These are phyloP conservation scores for Saimiri boliviensis DNA, from an alignment of 2,113 vertebrate species.

Conservation along the genomic window DNA sequence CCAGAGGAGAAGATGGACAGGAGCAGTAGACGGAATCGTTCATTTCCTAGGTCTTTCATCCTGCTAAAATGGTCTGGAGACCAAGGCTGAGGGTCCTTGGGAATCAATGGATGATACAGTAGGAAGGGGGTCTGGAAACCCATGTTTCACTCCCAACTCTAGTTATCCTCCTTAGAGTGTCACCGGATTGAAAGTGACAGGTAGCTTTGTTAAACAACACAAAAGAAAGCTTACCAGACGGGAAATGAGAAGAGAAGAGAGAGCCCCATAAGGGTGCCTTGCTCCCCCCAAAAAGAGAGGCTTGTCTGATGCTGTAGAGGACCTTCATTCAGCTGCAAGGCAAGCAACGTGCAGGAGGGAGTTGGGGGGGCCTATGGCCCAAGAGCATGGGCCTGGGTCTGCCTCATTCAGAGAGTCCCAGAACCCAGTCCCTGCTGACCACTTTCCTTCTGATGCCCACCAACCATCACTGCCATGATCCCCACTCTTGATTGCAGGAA, in stretches of 20 bases:
- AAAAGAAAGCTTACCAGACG: slow-evolving; percentile 1
- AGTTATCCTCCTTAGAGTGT: background rate
- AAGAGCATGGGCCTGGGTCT: background rate
- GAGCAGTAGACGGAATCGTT: background rate
- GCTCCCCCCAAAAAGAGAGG: background rate
- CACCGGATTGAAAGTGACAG: background rate
- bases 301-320: background rate
- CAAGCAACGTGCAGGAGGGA: background rate
- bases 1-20: background rate
- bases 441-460: background rate
- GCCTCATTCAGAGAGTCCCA: background rate
- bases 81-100: background rate
- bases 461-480: fast-evolving
- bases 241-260: background rate
- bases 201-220: background rate
- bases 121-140: background rate
- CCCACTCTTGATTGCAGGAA: background rate
- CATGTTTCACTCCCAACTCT: background rate
- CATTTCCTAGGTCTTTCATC: background rate
- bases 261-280: background rate
- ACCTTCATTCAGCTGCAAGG: background rate
- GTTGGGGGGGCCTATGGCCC: background rate
- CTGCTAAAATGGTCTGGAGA: background rate
- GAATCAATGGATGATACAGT: background rate
- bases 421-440: background rate